Evolutionary conservation across 1,140 invertebrate genomes (phyloP), one percentile per base, ranked within the genome.

Genomic region (Drosophila micromelanica): DNA sequence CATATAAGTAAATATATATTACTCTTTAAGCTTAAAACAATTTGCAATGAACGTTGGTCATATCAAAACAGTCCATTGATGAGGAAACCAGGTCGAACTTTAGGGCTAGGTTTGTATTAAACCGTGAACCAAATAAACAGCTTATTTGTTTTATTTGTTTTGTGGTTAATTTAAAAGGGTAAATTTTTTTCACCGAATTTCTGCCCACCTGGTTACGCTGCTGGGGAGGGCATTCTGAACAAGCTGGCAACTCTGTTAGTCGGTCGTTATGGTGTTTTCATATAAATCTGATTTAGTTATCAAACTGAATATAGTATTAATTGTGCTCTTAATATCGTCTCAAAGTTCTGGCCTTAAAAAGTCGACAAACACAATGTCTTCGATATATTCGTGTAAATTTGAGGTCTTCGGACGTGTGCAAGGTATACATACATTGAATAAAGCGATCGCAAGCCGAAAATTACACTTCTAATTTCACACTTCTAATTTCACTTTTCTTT

Each of bases 391-490:
- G 8, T 76, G 69, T 40, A 92, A 93, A 69, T 94, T 94, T 65
- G 94, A 94, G 79, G 92, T 94, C 2, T 94, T 93, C 61, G 94
- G 94, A 11, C 93, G 92, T 77, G 94, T 94, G 2, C 94, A 94
- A 92, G 93, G 94, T 72, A 91, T 20, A 35, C 32, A 91, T 20
- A 35, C 32, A 35, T 35, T 35, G 6, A 35, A 8, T 5, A n/a
- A 3, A 30, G 23, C 37, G 65, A 64, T 55, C 57, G 43, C 8
- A 35, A 61, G 40, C 17, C 9, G 12, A 38, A 27, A 40, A 40
- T 59, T 57, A n/a, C n/a, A 15, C 17, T 43, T 40, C 12, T 17
- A n/a, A 56, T 60, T 55, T 42, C 27, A 6, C 13, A 71, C 61
- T 73, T 67, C 4, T 17, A 9, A 12, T 7, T 0, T 38, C 9